Evolutionary conservation across 2,888 invertebrate species (phyloP), one percentile per base, ranked within the genome.

Genomic region (Neocrepidodera transversa): DNA sequence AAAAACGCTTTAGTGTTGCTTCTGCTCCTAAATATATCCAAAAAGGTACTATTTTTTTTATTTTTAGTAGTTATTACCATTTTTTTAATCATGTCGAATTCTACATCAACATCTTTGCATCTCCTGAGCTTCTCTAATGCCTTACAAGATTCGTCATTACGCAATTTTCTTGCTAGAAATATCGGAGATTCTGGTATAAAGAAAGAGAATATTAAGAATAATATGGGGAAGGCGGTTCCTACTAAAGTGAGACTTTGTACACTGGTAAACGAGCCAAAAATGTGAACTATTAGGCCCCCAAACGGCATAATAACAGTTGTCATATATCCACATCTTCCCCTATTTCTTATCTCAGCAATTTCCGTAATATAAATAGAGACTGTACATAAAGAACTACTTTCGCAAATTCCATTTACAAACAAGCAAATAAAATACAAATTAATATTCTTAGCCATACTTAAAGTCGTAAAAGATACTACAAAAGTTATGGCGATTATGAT

Each of bases 91-190:
- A n/a, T 16, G 1, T 23, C 20, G 13, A 63, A 61, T 49, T 68
- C 67, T n/a, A 59, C 59, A 8, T 63, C 56, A n/a, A 64, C 47
- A 18, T 47, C 43, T 35, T 36, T 18, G 1, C 14, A 6, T 13
- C 20, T 3, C 30, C 65, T 52, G 13, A 67, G 48, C 35, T 57
- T 55, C 3, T 32, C 17, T 17, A 67, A 57, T 11, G 90, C 81
- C 0, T 80, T 76, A 0, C 86, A 77, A 0, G 93, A 93, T 0
- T 87, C 84, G 0, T 83, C 78, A 0, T 76, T 77, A 51, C 83
- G 76, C 16, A 86, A 84, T 76, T 86, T 50, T 1, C 48, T 26
- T 1, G 62, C 49, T 13, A 69, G 35, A 59, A 60, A 69, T 26
- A 61, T 50, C 2, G 71, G 71, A 17, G 65, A 62, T 58, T 71